Evolutionary conservation across 2,113 vertebrate species (phyloP).

Genomic region (Junco hyemalis): DNA sequence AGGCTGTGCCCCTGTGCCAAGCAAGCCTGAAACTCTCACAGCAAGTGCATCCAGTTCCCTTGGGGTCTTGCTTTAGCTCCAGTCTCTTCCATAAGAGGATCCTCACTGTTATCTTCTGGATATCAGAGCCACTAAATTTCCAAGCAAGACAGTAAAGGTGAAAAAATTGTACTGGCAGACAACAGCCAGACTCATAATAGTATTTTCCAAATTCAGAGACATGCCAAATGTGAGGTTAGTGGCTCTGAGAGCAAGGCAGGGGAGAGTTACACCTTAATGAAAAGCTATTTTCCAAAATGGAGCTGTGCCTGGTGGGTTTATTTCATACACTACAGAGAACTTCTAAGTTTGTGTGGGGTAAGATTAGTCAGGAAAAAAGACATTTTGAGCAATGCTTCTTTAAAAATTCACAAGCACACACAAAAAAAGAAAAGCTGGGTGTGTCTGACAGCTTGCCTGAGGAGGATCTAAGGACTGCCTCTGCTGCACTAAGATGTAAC

Average conservation of each 20-base stretch:
- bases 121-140: background rate
- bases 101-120: accelerated
- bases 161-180: background rate
- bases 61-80: background rate
- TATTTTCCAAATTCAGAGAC: background rate
- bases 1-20: background rate
- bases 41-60: background rate
- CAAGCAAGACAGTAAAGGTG: background rate
- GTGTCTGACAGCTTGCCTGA: background rate
- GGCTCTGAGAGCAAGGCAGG: background rate
- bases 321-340: background rate
- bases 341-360: accelerated
- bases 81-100: background rate
- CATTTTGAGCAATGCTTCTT: background rate
- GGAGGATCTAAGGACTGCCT: background rate
- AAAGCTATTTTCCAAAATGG: background rate
- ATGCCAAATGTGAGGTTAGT: background rate
- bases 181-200: background rate
- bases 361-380: background rate
- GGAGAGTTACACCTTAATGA: background rate
- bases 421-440: background rate
- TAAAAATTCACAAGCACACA: background rate
- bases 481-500: background rate
- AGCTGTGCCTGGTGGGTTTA: background rate
- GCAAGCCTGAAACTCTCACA: background rate